These are phyloP conservation scores for Mallotus villosus DNA, from an alignment of 2,797 vertebrate species.

Conservation along the genomic window DNA sequence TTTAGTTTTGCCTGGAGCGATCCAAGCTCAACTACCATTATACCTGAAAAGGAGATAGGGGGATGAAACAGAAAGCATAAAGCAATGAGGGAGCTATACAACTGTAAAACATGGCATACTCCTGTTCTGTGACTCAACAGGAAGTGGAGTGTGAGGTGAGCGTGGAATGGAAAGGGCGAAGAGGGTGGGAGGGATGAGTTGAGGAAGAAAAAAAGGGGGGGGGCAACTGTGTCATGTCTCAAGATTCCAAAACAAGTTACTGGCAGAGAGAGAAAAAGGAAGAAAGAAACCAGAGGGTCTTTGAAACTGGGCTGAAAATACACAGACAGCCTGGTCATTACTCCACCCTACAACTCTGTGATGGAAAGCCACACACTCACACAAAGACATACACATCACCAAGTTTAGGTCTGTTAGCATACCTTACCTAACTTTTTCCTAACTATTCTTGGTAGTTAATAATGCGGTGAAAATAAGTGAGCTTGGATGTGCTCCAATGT, in stretches of 20 bases:
- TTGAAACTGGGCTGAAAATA: conserved; percentile 52
- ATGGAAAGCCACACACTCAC: conserved; percentile 12
- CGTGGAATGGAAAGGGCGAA: conserved; percentile 35
- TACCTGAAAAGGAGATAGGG: conserved; percentile 30
- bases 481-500: too few relatives aligned
- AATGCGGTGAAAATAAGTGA: too few relatives aligned
- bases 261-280: conserved; percentile 29
- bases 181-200: conserved; percentile 19
- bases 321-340: conserved; percentile 35
- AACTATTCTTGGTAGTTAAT: too few relatives aligned
- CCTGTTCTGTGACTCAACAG: conserved; percentile 73
- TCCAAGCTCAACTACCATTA: conserved; percentile 8
- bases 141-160: conserved; percentile 64
- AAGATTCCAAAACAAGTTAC: conserved; percentile 58
- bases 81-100: conserved; percentile 42
- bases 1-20: conserved; percentile 33
- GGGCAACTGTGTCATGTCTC: conserved; percentile 49
- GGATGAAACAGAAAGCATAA: conserved; percentile 53
- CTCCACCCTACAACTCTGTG: not conserved
- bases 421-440: too few relatives aligned
- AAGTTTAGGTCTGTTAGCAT: not conserved
- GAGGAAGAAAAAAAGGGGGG: conserved; percentile 40
- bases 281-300: conserved; percentile 31
- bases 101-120: conserved; percentile 57
- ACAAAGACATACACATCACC: not conserved